These are phyloP conservation scores for Propithecus coquereli DNA, from an alignment of 2,113 vertebrate genomes.

Conservation along the genomic window DNA sequence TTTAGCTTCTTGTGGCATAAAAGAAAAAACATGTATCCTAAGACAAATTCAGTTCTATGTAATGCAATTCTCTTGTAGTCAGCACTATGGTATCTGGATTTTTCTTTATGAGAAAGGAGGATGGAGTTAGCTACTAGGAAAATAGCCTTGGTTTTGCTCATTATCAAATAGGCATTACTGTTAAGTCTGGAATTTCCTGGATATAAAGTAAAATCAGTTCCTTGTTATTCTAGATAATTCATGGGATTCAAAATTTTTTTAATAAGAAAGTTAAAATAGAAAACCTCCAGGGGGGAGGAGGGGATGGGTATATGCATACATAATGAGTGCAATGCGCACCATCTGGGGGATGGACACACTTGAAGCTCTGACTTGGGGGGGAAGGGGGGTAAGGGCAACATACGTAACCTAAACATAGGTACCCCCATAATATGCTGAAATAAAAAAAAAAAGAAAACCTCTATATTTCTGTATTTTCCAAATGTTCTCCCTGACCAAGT, in stretches of 20 bases:
- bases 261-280: slow-evolving; percentile 16
- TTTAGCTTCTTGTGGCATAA: not conserved
- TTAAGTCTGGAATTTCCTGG: not conserved
- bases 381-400: no score
- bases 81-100: not conserved
- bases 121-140: not conserved
- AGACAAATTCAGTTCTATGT: not conserved
- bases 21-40: not conserved
- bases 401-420: no score
- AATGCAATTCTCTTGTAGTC: not conserved
- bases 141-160: not conserved
- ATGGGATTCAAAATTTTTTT: not conserved
- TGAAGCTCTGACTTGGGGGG: no score
- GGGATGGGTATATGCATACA: no score
- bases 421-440: no score
- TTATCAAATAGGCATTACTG: not conserved
- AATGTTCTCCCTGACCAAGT: not conserved
- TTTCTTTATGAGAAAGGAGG: not conserved
- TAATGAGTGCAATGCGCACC: no score
- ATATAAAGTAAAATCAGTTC: not conserved
- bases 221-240: not conserved
- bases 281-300: no score
- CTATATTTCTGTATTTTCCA: not conserved
- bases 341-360: no score
- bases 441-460: slow-evolving; percentile 3